phyloP scores from a whole-genome alignment of 2,113 vertebrate genomes.

The Myiozetetes cayanensis region DNA sequence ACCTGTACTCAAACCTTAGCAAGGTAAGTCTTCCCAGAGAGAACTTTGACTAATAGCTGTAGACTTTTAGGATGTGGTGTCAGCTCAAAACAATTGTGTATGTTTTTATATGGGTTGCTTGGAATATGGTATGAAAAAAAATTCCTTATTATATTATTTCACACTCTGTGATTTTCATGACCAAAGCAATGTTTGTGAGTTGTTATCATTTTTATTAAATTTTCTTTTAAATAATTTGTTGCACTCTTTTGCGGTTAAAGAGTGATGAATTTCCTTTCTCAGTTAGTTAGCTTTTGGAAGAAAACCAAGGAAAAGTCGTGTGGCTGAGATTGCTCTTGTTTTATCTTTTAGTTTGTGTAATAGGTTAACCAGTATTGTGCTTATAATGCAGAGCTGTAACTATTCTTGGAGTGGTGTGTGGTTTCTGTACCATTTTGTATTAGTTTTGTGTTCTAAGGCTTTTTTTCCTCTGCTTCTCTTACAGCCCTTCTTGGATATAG shows the following conservation, averaged over 20 bases:
- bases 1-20: constrained; percentile 97
- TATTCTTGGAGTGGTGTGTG: background rate
- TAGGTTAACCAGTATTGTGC: background rate
- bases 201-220: background rate
- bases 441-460: background rate
- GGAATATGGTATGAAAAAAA: background rate
- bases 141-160: background rate
- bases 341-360: background rate
- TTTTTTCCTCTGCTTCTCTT: constrained; percentile 21
- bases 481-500: constrained; percentile 94
- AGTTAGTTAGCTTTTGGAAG: background rate
- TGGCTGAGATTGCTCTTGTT: background rate
- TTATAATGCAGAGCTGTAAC: background rate
- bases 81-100: background rate
- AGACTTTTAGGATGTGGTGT: background rate
- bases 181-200: background rate
- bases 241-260: background rate
- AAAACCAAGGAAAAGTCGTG: background rate
- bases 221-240: background rate
- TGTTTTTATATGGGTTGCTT: background rate
- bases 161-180: background rate
- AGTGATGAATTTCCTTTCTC: background rate
- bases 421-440: background rate
- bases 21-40: constrained; percentile 79
- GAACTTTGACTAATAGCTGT: background rate